A percentile compares a stretch with the other conserved stretches of the same genome.
phyloP scores from a whole-genome alignment of 2,797 vertebrate species.

The Prionace glauca region DNA sequence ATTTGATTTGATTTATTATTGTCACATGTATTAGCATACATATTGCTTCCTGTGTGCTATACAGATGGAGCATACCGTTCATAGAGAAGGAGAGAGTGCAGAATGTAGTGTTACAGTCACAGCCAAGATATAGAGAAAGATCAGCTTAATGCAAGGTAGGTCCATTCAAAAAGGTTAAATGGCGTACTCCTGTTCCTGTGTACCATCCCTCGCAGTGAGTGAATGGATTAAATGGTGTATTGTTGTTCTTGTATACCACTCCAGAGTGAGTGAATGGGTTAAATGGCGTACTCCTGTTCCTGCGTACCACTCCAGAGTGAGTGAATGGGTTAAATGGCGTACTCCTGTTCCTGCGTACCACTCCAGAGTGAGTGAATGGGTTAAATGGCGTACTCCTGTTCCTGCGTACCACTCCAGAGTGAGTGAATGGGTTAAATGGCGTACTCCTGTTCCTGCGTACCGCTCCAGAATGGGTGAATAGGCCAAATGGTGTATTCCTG shows the following conservation, averaged over 20 bases:
- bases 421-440: too few relatives aligned
- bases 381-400: not conserved
- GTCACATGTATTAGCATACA: too few relatives aligned
- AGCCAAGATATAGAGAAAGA: too few relatives aligned
- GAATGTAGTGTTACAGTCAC: too few relatives aligned
- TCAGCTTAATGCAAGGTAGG: too few relatives aligned
- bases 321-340: not conserved
- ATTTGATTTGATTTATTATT: too few relatives aligned
- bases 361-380: not conserved
- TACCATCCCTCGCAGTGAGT: not conserved
- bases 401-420: not conserved
- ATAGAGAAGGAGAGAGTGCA: too few relatives aligned
- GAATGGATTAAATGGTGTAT: not conserved
- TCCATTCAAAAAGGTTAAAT: not conserved
- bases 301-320: not conserved
- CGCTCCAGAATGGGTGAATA: too few relatives aligned
- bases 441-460: too few relatives aligned
- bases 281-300: not conserved
- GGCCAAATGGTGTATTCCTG: too few relatives aligned
- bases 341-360: not conserved
- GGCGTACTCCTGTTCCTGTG: not conserved
- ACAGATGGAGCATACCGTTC: too few relatives aligned
- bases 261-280: not conserved
- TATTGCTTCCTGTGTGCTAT: too few relatives aligned
- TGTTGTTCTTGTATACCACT: not conserved